Base-by-base conservation (phyloP, 2,888 invertebrate species). In the Cosmorhoe ocellata region DNA sequence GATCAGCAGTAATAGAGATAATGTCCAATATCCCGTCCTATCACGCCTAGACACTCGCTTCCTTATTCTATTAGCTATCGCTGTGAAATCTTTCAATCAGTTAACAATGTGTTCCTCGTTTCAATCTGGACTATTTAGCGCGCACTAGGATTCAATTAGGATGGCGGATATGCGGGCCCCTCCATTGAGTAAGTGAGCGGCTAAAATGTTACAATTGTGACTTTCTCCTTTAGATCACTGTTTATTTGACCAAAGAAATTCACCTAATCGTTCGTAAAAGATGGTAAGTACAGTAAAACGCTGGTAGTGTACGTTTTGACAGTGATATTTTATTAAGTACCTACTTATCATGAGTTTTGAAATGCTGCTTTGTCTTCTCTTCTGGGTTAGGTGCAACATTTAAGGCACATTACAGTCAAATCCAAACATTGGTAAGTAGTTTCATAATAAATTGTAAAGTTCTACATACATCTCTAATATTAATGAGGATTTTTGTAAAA, bases 111-210 rank as follows among this genome's bases (percentile, higher is more conserved):
- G 48, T 43, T 37, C 39, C 79, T 76, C 69, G 74, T 74, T 71
- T 76, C 84, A 81, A 81, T 83, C 84, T 78, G 71, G 76, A 89
- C 88, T 90, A 89, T 90, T 90, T 90, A 90, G 88, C 89, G 87
- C 88, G 79, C 69, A 78, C 81, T 79, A 76, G 79, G 76, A 74
- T 59, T 87, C 88, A 89, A 90, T 89, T 90, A 90, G 86, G 85
- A 74, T 71, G 72, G 77, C 79, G 88, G 86, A 87, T 88, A 89
- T 89, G 90, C 90, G 90, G 90, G 89, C 87, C 86, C 86, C 87
- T 83, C 76, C 77, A 71, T 65, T 69, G 69, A 67, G 67, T 57
- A 47, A 59, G 58, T 58, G 45, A 57, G 58, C 56, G 59, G 61
- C 63, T 81, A 78, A 77, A 70, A 76, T 71, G 74, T 26, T 62